These are phyloP conservation scores for Petrocephalus sullivani DNA, from an alignment of 2,797 vertebrate genomes.

Conservation along the genomic window DNA sequence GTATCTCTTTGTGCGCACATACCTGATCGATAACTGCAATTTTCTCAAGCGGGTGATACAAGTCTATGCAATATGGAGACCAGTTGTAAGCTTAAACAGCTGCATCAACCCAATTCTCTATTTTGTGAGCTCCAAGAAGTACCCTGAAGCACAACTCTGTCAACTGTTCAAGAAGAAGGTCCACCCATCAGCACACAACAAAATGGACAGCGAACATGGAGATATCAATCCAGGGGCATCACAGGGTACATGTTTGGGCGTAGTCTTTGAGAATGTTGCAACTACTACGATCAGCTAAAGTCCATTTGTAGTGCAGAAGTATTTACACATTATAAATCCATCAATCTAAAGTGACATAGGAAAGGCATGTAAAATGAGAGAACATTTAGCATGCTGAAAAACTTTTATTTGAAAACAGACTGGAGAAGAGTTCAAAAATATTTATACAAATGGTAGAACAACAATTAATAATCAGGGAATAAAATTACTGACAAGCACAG, in stretches of 20 bases:
- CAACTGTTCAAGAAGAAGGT: slow-evolving; percentile 32
- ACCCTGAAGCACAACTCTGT: slow-evolving; percentile 29
- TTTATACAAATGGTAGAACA: neutral
- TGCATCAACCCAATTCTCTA: slow-evolving; percentile 54
- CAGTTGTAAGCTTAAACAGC: slow-evolving; percentile 49
- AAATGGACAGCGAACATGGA: neutral
- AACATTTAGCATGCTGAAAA: neutral
- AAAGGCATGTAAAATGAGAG: neutral
- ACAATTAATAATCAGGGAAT: neutral
- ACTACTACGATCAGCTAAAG: neutral
- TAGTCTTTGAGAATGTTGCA: neutral
- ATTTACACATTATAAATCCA: no score
- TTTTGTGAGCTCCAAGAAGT: slow-evolving; percentile 34
- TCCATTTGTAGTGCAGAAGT: neutral
- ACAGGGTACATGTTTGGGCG: neutral
- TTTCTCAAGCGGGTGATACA: slow-evolving; percentile 35
- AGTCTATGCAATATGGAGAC: slow-evolving; percentile 52
- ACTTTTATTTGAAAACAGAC: slow-evolving; percentile 6
- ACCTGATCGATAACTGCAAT: slow-evolving; percentile 36
- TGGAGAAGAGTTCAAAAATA: neutral
- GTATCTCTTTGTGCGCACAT: slow-evolving; percentile 39
- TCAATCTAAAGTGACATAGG: neutral
- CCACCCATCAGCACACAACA: slow-evolving; percentile 31
- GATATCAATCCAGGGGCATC: neutral
- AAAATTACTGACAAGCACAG: neutral